Evolutionary conservation across 2,888 invertebrate genomes (phyloP), one percentile per base, ranked within the genome.

Genomic region (Epinotia ramella): DNA sequence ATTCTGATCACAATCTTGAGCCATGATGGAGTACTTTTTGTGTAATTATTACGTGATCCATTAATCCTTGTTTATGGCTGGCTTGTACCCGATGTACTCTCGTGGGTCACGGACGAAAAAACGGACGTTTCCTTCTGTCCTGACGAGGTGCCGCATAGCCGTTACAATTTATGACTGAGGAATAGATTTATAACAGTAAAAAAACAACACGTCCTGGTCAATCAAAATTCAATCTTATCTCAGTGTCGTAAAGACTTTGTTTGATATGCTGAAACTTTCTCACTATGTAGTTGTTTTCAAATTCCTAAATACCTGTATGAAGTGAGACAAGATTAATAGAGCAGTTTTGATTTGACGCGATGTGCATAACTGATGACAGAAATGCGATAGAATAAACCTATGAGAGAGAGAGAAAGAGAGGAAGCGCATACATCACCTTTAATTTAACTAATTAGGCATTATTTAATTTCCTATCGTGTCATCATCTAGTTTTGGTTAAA

Each of bases 1-100:
- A 68, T 12, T n/a, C 70, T 18, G 70, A 75, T 75, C 53, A 57
- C 12, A 72, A 72, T 72, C 76, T 62, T 66, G 56, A 62, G 57
- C 60, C 11, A 62, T 76, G 76, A 72, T 67, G n/a, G 71, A 76
- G 66, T 66, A 60, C n/a, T 4, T n/a, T 18, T 60, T 13, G 63
- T 63, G 24, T 71, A 71, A 75, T 71, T 62, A 63, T 72, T 72
- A 76, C 72, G 71, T 63, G 46, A n/a, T 24, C 40, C 18, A 33
- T 76, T 56, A 66, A 62, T 76, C 53, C 56, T 44, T 53, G 66
- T 53, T 62, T 49, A 63, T 71, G 53, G 49, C 40, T 6, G 53
- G n/a, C 53, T 9, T 40, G 6, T 33, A 53, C n/a, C 5, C 49
- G 49, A n/a, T n/a, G 46, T 46, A 53, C 53, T 53, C 53, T 24